Base-by-base conservation (phyloP, 2,797 vertebrate genomes). In the Anas flavirostris region DNA sequence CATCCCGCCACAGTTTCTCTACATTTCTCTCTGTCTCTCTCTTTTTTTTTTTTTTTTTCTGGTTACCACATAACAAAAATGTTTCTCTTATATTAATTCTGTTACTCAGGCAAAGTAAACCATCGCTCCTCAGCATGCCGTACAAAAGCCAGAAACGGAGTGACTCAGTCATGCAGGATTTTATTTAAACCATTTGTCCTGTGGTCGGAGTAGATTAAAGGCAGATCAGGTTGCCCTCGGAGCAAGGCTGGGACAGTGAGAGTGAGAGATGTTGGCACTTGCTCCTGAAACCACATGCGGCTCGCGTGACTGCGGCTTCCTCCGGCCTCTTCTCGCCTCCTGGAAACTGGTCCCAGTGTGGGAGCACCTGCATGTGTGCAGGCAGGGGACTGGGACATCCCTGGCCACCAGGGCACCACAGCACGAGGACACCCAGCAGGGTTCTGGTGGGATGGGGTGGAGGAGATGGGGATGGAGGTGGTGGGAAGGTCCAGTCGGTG, bases 111-210 rank as follows among this genome's bases (percentile, higher is more conserved):
- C 98, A 98, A 98, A 99, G 98, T 98, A 98, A 99, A 98, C 98
- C 98, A 97, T 98, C 85, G 89, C 97, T 99, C 97, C 97, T 98
- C 97, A 75, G 98, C 93, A 97, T 97, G 97, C 97, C 95, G 87
- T 98, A 95, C 76, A 80, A 95, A 94, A 97, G 97, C 94, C 96
- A 97, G 98, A 96, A 95, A 72, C 92, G 97, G 96, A 98, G 97
- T 98, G 98, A 98, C 98, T 98, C 98, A 98, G 98, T 96, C 98
- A 95, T 97, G 98, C 98, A 98, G 98, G 97, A 94, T 96, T 98
- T 99, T 98, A 99, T 99, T 98, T 97, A 98, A 99, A 99, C 98
- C 98, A 99, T 98, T 99, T 98, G 98, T 96, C 97, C 96, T 97
- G 98, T 96, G 97, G 97, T 97, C 92, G 58, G 95, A 92, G 91